Evolutionary conservation across 2,888 invertebrate genomes (phyloP), one percentile per base, ranked within the genome.

Genomic region (Lysandra coridon): DNA sequence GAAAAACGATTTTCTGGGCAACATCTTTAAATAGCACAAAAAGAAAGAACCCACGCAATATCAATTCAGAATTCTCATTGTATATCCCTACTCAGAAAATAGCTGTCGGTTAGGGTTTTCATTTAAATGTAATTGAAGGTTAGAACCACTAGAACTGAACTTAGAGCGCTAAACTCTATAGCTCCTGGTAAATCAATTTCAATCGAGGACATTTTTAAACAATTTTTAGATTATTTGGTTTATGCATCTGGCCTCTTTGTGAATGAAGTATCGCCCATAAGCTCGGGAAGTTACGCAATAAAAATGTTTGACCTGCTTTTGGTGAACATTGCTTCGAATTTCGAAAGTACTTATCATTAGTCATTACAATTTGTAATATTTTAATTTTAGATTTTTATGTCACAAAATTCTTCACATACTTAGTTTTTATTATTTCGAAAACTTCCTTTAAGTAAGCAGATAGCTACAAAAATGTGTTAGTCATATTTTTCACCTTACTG

Each of bases 81-180:
- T 75, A 64, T 64, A 23, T 73, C 75, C 44, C 33, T 33, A 76
- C 76, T 30, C 33, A 17, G 57, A 33, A 57, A 57, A 37, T 69
- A 44, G 23, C 76, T 23, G 23, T 57, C 53, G 76, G 76, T 76
- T 57, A 76, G 37, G 76, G 57, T 33, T 76, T 76, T 53, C 53
- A 49, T 76, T 76, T 75, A 33, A 2, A 33, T 33, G 33, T 33
- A 2, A 33, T 33, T 2, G 33, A 33, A 33, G 33, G 4, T 49
- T 49, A 73, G 49, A 33, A 23, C 23, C 23, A 23, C 23, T 23
- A 23, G 23, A 23, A 23, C 23, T 23, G 23, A 23, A 23, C 23
- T 23, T 49, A 73, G 49, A 33, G 30, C 57, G 57, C 57, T 76
- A 23, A 23, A 23, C 57, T 76, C 76, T 76, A 7, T 33, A 33